Conservation (phyloP, 1,140 invertebrate species). For the Hesperophylax magnus region DNA sequence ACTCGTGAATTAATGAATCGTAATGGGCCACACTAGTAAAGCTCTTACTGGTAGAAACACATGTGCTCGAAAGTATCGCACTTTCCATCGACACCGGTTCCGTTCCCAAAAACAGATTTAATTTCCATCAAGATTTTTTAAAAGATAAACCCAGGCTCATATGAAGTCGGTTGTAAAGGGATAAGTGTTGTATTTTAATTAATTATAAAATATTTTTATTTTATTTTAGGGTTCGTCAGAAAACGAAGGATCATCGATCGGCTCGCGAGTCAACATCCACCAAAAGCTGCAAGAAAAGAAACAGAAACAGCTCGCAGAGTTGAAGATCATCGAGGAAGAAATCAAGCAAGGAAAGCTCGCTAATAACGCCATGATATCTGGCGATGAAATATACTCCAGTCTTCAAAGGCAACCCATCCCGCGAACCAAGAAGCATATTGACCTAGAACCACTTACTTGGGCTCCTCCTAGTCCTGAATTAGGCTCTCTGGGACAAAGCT, state of each 20-base stretch:
- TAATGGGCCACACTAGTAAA: too few relatives aligned
- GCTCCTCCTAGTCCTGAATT: conserved; percentile 59
- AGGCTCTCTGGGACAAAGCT: conserved; percentile 54
- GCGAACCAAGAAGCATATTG: conserved; percentile 72
- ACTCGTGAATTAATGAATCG: too few relatives aligned
- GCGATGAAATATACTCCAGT: conserved; percentile 70
- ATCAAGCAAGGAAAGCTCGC: conserved; percentile 87
- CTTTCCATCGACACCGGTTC: too few relatives aligned
- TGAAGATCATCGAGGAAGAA: conserved; percentile 86
- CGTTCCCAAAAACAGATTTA: too few relatives aligned
- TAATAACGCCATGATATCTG: conserved; percentile 67
- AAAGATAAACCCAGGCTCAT: too few relatives aligned
- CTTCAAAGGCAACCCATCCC: conserved; percentile 74
- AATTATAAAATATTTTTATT: background rate
- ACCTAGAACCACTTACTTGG: conserved; percentile 64
- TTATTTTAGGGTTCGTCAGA: conserved; percentile 74
- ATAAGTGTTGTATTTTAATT: too few relatives aligned
- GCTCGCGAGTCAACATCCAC: conserved; percentile 86
- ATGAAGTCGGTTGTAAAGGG: too few relatives aligned
- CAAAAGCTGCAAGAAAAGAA: conserved; percentile 91
- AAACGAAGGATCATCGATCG: conserved; percentile 80
- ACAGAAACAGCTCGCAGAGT: conserved; percentile 87
- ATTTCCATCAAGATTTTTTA: too few relatives aligned
- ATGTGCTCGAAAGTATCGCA: too few relatives aligned
- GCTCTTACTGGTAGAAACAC: too few relatives aligned